Base-by-base conservation (phyloP, 1,140 invertebrate genomes). In the Bombus sibiricus region DNA sequence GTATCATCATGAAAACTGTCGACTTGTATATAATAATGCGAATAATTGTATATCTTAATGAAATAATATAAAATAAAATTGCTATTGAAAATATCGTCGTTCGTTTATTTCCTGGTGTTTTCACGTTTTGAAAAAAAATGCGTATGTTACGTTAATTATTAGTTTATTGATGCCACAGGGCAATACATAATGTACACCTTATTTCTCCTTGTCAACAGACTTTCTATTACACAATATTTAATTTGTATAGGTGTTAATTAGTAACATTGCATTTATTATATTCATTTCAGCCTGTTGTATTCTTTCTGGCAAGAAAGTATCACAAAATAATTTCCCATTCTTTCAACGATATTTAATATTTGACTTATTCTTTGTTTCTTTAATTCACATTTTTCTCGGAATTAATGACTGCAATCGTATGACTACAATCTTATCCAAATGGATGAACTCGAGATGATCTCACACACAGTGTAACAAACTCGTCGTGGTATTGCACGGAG, bases 231-330 rank as follows among this genome's bases (percentile, higher is more conserved):
- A 95, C 93, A 94, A 92, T 94, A 94, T 93, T 94, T 93, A 94
- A 92, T 94, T 92, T 92, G 82, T 93, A 93, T 94, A 92, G 91
- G 93, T 87, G 90, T 93, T 93, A 93, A 93, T 94, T 89, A 92
- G 92, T 95, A 95, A 95, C 93, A 95, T 95, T 93, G 90, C 92
- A 93, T 94, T 94, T 92, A 92, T 92, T 93, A 93, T 92, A 92
- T 91, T 92, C 89, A 92, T 90, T 88, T 93, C 93, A 94, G 94
- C 92, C 92, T 94, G 93, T 94, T 95, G 93, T 95, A 94, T 95
- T 95, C 94, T 95, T 94, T 95, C 94, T 94, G 92, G 92, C 94
- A 95, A 95, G 95, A 94, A 94, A 94, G 94, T 95, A 95, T 95
- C 94, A 95, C 94, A 95, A 95, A 95, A 95, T 95, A 95, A 94